Percentiles rank a stretch among this genome's conserved stretches.
Conservation (phyloP, 2,888 invertebrate genomes). For the Epinotia ramella region DNA sequence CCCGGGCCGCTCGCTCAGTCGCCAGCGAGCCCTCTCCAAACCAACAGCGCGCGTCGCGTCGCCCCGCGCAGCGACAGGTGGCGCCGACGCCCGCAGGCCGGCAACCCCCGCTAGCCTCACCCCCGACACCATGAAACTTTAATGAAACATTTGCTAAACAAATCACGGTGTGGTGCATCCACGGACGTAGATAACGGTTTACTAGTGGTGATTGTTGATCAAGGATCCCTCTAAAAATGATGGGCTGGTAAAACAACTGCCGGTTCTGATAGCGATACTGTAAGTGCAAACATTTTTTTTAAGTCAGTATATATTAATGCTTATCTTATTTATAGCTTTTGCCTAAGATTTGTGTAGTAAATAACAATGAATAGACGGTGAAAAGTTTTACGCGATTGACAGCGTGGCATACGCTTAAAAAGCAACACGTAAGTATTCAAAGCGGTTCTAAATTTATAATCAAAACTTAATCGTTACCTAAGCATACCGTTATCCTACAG, state of each 20-base stretch:
- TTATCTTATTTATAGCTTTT: background rate
- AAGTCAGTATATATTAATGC: background rate
- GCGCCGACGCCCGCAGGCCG: constrained; percentile 37
- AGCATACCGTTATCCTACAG: background rate
- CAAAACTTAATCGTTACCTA: background rate
- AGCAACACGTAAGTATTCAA: background rate
- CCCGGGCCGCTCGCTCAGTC: constrained; percentile 58
- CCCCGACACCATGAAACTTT: constrained; percentile 36
- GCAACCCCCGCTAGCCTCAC: constrained; percentile 32
- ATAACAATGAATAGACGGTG: constrained; percentile 13
- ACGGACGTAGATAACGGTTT: constrained; percentile 16
- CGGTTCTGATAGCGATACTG: constrained; percentile 20
- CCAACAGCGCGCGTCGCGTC: constrained; percentile 54
- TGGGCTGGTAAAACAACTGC: constrained; percentile 25
- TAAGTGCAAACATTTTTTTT: constrained; percentile 22
- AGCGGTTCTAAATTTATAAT: background rate
- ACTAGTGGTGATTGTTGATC: constrained; percentile 29
- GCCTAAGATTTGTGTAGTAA: background rate
- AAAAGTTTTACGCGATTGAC: constrained; percentile 7
- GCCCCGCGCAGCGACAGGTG: constrained; percentile 51
- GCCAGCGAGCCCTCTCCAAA: constrained; percentile 53
- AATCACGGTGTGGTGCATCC: constrained; percentile 34
- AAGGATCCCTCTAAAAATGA: constrained; percentile 32
- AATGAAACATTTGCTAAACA: constrained; percentile 37
- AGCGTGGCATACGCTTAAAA: background rate